Conservation (phyloP, 2,888 invertebrate genomes). For the Ceramica pisi region DNA sequence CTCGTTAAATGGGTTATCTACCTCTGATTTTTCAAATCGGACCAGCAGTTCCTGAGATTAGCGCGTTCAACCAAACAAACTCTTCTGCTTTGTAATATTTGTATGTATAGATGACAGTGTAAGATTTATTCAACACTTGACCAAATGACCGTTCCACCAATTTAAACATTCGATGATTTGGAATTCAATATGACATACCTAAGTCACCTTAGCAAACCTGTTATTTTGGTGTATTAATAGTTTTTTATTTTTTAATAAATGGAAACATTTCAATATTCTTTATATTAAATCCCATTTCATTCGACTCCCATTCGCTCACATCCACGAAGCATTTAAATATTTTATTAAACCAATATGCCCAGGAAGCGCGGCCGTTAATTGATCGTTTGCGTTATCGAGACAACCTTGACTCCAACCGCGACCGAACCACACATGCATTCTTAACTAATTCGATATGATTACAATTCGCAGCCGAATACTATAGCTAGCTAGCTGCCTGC, state of each 20-base stretch:
- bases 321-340: constrained; percentile 49
- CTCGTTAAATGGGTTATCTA: too few relatives aligned
- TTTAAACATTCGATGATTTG: not conserved
- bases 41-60: too few relatives aligned
- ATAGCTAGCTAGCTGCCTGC: constrained; percentile 20
- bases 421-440: constrained; percentile 55
- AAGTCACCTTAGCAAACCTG: not conserved
- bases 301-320: constrained; percentile 16
- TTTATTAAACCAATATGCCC: constrained; percentile 50
- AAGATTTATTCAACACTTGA: not conserved
- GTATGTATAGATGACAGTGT: not conserved
- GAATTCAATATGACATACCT: not conserved
- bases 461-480: constrained; percentile 53
- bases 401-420: constrained; percentile 60
- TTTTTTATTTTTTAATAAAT: too few relatives aligned
- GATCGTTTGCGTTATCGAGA: constrained; percentile 61
- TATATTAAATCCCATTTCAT: constrained; percentile 11
- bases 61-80: too few relatives aligned
- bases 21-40: too few relatives aligned
- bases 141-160: not conserved
- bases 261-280: not conserved
- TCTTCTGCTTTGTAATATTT: too few relatives aligned
- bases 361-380: constrained; percentile 55
- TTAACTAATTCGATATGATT: constrained; percentile 56
- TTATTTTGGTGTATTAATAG: not conserved